Base-by-base conservation (phyloP, 1,140 invertebrate species). In the Thaumatotibia leucotreta region DNA sequence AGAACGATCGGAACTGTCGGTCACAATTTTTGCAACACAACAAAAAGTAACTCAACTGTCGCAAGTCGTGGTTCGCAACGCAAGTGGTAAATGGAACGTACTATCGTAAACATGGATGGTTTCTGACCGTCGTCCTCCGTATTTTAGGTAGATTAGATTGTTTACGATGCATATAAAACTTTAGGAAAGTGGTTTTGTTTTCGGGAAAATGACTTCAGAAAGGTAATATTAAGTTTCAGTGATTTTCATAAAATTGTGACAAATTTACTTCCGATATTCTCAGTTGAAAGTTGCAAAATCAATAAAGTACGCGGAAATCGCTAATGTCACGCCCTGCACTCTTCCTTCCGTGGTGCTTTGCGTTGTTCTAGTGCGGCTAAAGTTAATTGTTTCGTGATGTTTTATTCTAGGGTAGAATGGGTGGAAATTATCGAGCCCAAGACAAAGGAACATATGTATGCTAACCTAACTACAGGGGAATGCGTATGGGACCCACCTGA, bases 381-480 rank as follows among this genome's bases (percentile, higher is more conserved):
- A 74, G 66, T 75, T 71, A 68, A 77, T 75, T 77, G 65, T 67
- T 65, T 65, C 50, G 67, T 67, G 61, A 89, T 89, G 88, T 85
- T 89, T 82, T 88, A 88, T 92, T 93, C 84, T 84, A 94, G 96
- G 92, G 95, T 97, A 93, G 97, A 99, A 95, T 99, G 98, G 98
- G 97, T 99, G 88, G 98, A 99, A 93, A 99, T 99, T 83, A 98
- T 99, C 91, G 98, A 99, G 89, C 98, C 98, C 75, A 96, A 97
- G 86, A 98, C 98, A 75, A 97, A 98, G 92, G 97, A 99, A 92
- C 97, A 98, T 91, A 99, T 99, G 97, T 99, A 98, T 93, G 98
- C 98, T 86, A 99, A 99, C 94, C 93, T 99, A 70, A 97, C 97
- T 68, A 99, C 98, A 64, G 98, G 98, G 72, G 97, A 99, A 92